Evolutionary conservation across 2,888 invertebrate species (phyloP).

Genomic region (Platycheirus albimanus): DNA sequence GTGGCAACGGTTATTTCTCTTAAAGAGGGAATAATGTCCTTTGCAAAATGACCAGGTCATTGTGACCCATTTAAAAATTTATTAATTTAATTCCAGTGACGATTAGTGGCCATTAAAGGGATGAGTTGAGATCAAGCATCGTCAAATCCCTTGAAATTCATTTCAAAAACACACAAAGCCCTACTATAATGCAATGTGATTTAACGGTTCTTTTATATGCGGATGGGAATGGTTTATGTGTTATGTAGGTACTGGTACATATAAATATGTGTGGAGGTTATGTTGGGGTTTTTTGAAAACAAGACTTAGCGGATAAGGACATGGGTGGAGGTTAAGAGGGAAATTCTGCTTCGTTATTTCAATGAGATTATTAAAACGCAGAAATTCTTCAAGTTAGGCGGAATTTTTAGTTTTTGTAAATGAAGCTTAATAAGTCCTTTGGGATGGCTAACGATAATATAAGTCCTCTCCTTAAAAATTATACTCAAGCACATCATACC

Average conservation of each 20-base stretch:
- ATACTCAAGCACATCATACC: no score
- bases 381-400: neutral
- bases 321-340: neutral
- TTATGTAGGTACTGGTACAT: neutral
- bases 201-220: neutral
- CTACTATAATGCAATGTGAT: neutral
- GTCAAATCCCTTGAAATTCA: conserved; percentile 30
- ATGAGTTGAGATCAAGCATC: conserved; percentile 44
- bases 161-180: conserved; percentile 1
- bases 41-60: conserved; percentile 16
- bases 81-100: conserved; percentile 52
- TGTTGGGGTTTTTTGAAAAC: no score
- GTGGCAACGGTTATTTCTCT: conserved; percentile 15
- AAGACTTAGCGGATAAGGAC: no score
- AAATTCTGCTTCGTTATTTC: neutral
- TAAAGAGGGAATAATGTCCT: conserved; percentile 38
- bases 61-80: conserved; percentile 61
- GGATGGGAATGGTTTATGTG: neutral
- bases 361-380: neutral
- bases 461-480: no score
- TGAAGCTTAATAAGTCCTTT: no score
- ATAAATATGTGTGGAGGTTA: no score
- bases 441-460: no score
- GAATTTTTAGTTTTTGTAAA: no score
- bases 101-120: conserved; percentile 52